These are phyloP conservation scores for Hormiphora californensis DNA, from an alignment of 37 sponge, comb jelly and placozoan genomes.

Conservation along the genomic window DNA sequence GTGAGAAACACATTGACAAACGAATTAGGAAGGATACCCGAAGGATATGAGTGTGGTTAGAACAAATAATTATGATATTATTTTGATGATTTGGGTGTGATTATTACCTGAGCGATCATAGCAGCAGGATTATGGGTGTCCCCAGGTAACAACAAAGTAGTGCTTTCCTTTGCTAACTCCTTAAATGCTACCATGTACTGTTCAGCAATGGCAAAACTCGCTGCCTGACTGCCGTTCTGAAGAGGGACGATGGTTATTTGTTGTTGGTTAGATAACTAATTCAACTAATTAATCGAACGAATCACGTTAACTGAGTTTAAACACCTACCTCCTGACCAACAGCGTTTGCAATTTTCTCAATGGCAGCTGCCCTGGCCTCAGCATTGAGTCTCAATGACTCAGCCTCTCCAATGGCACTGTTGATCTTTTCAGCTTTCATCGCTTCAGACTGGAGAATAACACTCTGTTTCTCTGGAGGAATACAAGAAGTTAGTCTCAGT, in stretches of 20 bases:
- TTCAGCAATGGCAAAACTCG: slow-evolving; percentile 5
- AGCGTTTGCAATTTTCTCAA: background rate
- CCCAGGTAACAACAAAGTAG: slow-evolving; percentile 83
- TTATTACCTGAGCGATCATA: slow-evolving; percentile 95
- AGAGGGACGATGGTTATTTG: background rate
- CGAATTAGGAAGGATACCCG: no score
- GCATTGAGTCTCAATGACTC: slow-evolving; percentile 4
- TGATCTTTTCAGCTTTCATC: slow-evolving; percentile 79
- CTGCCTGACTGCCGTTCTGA: background rate
- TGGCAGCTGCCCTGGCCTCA: slow-evolving; percentile 32
- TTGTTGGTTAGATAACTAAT: background rate
- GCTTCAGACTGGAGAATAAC: slow-evolving; percentile 90
- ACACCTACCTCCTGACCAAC: background rate
- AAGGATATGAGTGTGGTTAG: no score
- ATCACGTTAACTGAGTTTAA: background rate
- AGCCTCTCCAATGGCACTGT: slow-evolving; percentile 76
- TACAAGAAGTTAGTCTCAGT: slow-evolving; percentile 80
- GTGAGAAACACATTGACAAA: no score
- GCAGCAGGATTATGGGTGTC: slow-evolving; percentile 83
- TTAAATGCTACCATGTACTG: slow-evolving; percentile 92
- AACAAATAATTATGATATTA: no score
- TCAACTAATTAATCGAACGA: background rate
- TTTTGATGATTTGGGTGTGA: no score
- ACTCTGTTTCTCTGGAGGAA: slow-evolving; percentile 80
- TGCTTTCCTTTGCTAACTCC: slow-evolving; percentile 80